A percentile compares a stretch with the other conserved stretches of the same genome.
Evolutionary conservation across 2,113 vertebrate genomes (phyloP).

Genomic region (Oostethus manadensis): DNA sequence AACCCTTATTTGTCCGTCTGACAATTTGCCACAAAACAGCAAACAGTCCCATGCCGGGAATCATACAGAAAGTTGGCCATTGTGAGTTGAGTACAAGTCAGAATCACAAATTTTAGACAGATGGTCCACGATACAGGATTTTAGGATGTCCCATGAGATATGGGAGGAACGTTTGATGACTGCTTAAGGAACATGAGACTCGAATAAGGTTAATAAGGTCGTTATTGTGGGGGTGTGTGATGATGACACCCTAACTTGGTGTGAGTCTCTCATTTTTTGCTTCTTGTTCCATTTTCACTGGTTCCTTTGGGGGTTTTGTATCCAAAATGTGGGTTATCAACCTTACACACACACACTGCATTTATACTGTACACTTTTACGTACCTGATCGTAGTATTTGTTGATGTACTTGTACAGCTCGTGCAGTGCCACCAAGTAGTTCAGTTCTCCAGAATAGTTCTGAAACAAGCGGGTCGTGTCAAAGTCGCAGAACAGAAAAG

Average conservation of each 20-base stretch:
- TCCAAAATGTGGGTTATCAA: background rate
- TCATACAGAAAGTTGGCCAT: too few species aligned
- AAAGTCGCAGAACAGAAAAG: background rate
- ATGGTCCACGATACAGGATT: too few species aligned
- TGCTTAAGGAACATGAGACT: background rate
- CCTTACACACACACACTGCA: background rate
- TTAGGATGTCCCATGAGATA: too few species aligned
- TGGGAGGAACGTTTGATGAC: too few species aligned
- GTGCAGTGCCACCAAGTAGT: slow-evolving; percentile 91
- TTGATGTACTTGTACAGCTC: slow-evolving; percentile 99
- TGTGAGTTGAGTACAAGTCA: too few species aligned
- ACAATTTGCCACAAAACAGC: background rate
- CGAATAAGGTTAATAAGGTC: background rate
- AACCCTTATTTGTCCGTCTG: background rate
- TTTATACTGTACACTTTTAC: slow-evolving; percentile 17
- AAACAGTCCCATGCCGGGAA: too few species aligned
- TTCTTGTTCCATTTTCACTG: too few species aligned
- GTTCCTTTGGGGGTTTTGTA: too few species aligned
- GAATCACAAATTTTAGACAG: too few species aligned
- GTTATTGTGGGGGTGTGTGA: background rate
- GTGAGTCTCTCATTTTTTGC: background rate
- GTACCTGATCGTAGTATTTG: slow-evolving; percentile 97
- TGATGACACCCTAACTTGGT: too few species aligned
- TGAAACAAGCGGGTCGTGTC: slow-evolving; percentile 47
- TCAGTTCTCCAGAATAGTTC: slow-evolving; percentile 96